phyloP scores from a whole-genome alignment of 2,888 invertebrate genomes.

The Chrysolina oricalcia region DNA sequence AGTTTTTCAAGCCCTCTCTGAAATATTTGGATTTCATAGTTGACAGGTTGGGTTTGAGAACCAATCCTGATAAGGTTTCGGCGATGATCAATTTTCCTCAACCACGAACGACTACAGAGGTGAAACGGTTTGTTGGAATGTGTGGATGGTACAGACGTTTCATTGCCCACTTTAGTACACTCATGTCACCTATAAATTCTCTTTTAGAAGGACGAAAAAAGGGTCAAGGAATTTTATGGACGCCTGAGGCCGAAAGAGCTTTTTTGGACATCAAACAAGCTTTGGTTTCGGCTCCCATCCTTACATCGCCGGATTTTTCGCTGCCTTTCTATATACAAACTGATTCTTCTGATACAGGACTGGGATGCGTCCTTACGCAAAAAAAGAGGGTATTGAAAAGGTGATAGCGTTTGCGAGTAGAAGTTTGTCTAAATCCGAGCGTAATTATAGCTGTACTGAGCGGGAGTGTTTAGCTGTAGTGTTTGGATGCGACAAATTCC shows the following conservation, averaged over 20 bases:
- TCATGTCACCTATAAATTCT: slow-evolving; percentile 19
- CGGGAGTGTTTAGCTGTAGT: slow-evolving; percentile 53
- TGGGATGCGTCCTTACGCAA: slow-evolving; percentile 50
- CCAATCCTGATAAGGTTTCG: slow-evolving; percentile 16
- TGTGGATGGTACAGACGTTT: slow-evolving; percentile 29
- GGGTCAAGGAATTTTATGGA: background rate
- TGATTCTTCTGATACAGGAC: slow-evolving; percentile 47
- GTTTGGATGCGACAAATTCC: slow-evolving; percentile 53
- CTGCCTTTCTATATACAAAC: slow-evolving; percentile 46
- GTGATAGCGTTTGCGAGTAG: slow-evolving; percentile 49
- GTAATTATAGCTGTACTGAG: slow-evolving; percentile 49
- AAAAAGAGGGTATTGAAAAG: slow-evolving; percentile 32
- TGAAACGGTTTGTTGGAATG: slow-evolving; percentile 27
- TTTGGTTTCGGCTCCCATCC: background rate
- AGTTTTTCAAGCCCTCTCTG: background rate
- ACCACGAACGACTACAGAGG: slow-evolving; percentile 21
- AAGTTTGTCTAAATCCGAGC: slow-evolving; percentile 44
- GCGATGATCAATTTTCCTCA: slow-evolving; percentile 25
- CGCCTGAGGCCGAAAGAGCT: slow-evolving; percentile 27
- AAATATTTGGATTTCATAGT: slow-evolving; percentile 4
- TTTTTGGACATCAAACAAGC: slow-evolving; percentile 21
- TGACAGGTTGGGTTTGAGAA: slow-evolving; percentile 11
- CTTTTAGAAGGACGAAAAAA: too few species aligned
- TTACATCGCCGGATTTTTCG: background rate
- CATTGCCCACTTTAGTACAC: slow-evolving; percentile 13